These are phyloP conservation scores for Aphelinus certus DNA, from an alignment of 1,140 invertebrate genomes.

Conservation along the genomic window DNA sequence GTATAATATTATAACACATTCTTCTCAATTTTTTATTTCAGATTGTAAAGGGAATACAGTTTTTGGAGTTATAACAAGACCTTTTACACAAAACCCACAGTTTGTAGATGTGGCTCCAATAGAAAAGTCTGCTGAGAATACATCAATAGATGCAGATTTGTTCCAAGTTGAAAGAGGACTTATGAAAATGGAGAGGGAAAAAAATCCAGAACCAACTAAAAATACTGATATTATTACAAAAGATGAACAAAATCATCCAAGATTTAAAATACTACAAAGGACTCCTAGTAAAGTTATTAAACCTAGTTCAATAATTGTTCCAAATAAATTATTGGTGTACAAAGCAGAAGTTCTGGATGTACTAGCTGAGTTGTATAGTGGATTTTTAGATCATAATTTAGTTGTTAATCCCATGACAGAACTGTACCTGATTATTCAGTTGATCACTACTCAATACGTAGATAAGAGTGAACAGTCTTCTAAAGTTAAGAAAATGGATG, in stretches of 20 bases:
- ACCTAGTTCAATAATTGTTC: slow-evolving; percentile 45
- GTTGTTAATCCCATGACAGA: slow-evolving; percentile 70
- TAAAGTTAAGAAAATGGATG: not conserved
- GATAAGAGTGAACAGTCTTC: not conserved
- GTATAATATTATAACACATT: slow-evolving; percentile 2
- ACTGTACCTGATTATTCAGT: slow-evolving; percentile 69
- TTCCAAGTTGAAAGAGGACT: slow-evolving; percentile 55
- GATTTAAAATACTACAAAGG: slow-evolving; percentile 23
- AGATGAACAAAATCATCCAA: not conserved
- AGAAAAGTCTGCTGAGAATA: slow-evolving; percentile 46
- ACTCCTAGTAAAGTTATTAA: slow-evolving; percentile 41
- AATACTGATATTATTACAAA: slow-evolving; percentile 31
- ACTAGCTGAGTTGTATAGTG: slow-evolving; percentile 63
- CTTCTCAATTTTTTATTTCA: slow-evolving; percentile 31
- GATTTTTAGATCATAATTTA: slow-evolving; percentile 62
- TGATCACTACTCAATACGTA: slow-evolving; percentile 61
- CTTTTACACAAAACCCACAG: slow-evolving; percentile 51
- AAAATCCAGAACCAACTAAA: slow-evolving; percentile 44
- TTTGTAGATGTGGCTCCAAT: slow-evolving; percentile 51
- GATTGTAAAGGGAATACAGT: slow-evolving; percentile 43
- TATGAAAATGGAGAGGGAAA: slow-evolving; percentile 54
- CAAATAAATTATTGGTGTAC: slow-evolving; percentile 57
- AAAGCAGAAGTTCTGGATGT: slow-evolving; percentile 58
- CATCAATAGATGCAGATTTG: slow-evolving; percentile 7
- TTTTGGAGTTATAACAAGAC: slow-evolving; percentile 53